Conservation (phyloP, 2,888 invertebrate genomes). For the Pseudoips prasinana region DNA sequence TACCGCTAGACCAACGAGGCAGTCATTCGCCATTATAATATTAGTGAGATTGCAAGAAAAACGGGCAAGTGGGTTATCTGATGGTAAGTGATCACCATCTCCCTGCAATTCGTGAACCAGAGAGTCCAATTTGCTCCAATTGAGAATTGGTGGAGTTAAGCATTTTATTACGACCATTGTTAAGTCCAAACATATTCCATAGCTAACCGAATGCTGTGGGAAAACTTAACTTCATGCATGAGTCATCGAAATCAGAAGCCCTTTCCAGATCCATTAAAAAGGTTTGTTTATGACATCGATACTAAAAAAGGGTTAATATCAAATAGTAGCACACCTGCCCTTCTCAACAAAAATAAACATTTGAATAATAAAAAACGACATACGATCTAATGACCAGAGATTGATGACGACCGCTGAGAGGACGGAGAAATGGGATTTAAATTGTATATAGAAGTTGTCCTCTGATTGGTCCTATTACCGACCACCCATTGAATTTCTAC, state of each 20-base stretch:
- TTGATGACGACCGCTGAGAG: conserved; percentile 44
- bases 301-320: conserved; percentile 21
- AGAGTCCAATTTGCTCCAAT: too few relatives aligned
- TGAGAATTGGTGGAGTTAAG: too few relatives aligned
- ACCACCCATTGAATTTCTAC: not conserved
- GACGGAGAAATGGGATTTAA: conserved; percentile 1
- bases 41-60: too few relatives aligned
- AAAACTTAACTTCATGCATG: not conserved
- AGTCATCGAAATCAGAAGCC: conserved; percentile 11
- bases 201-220: too few relatives aligned
- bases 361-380: conserved; percentile 48
- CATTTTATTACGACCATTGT: too few relatives aligned
- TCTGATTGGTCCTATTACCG: not conserved
- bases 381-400: conserved; percentile 48
- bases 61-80: too few relatives aligned
- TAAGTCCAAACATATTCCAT: too few relatives aligned
- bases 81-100: too few relatives aligned
- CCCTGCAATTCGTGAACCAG: too few relatives aligned
- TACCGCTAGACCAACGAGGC: too few relatives aligned
- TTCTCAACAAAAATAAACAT: conserved; percentile 54
- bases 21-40: too few relatives aligned
- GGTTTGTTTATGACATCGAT: conserved; percentile 30
- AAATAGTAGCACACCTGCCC: conserved; percentile 40
- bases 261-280: conserved; percentile 26
- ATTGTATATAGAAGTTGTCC: not conserved